Base-by-base conservation (phyloP, 2,888 invertebrate species). In the Watsonalla cultraria region DNA sequence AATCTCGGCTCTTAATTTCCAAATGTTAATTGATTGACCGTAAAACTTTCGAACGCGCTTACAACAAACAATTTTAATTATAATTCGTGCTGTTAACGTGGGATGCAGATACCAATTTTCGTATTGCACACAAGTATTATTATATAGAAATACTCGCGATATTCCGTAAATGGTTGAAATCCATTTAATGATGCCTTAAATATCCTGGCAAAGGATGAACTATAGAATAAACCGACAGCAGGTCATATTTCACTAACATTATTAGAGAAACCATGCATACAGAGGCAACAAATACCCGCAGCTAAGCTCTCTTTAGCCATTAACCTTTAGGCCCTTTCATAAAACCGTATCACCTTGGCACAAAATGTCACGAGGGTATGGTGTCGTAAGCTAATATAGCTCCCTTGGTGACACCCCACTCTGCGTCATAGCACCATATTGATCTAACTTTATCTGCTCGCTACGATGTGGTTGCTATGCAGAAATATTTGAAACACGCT, bases 361-460 rank as follows among this genome's bases (percentile, higher is more conserved):
- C 14, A 14, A 34, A 55, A 55, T 55, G 47, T 55, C 54, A 45
- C 45, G 51, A 45, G 47, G 37, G 42, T 42, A 42, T 42, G 11
- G 42, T 42, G 8, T 46, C n/a, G 45, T 15, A 50, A 55, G 24
- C 24, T 42, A 42, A 42, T 42, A 42, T 42, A 8, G 11, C 11
- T 42, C 42, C 64, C 72, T 68, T 57, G 57, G 58, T 51, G 57
- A 47, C 46, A 62, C 58, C 62, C 59, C 55, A 53, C 63, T 52
- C 66, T 70, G 67, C 81, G 78, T 77, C 78, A 78, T 56, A 53
- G 56, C 57, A 51, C 59, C 58, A 64, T 82, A 85, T 86, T 74
- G 86, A 85, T 81, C 74, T 71, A 83, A 78, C 80, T 65, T 66
- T 11, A 39, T 39, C 39, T 39, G 15, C 49, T 15, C n/a, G 49